Evolutionary conservation across 2,113 vertebrate genomes (phyloP).

Genomic region (Lipotes vexillifer): DNA sequence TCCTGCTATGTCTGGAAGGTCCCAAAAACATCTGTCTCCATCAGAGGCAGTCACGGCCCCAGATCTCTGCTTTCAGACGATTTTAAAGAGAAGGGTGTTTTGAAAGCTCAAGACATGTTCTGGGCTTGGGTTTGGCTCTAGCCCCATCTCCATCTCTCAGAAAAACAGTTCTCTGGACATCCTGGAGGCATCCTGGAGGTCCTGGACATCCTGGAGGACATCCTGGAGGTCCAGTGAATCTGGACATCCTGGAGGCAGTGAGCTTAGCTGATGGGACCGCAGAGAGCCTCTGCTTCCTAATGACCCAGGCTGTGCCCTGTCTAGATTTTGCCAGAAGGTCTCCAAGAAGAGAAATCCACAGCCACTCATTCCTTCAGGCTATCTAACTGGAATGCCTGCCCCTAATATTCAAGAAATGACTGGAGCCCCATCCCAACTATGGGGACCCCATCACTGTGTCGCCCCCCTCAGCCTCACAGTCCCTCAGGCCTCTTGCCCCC

Average conservation of each 20-base stretch:
- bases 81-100: constrained; percentile 38
- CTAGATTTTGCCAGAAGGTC: not conserved
- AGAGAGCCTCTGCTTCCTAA: not conserved
- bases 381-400: not conserved
- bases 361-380: not conserved
- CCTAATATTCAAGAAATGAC: not conserved
- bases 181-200: not conserved
- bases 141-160: not conserved
- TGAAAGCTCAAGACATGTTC: not conserved
- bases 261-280: not conserved
- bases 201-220: too few species aligned
- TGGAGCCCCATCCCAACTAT: not conserved
- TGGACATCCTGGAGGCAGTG: not conserved
- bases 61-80: not conserved
- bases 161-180: not conserved
- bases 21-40: not conserved
- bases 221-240: too few species aligned
- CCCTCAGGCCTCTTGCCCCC: not conserved
- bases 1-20: not conserved
- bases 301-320: not conserved
- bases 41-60: not conserved
- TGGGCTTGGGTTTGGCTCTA: not conserved
- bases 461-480: not conserved
- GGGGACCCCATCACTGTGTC: not conserved
- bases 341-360: not conserved